Evolutionary conservation across 2,113 vertebrate species (phyloP), one percentile per base, ranked within the genome.

Genomic region (Caloenas nicobarica): DNA sequence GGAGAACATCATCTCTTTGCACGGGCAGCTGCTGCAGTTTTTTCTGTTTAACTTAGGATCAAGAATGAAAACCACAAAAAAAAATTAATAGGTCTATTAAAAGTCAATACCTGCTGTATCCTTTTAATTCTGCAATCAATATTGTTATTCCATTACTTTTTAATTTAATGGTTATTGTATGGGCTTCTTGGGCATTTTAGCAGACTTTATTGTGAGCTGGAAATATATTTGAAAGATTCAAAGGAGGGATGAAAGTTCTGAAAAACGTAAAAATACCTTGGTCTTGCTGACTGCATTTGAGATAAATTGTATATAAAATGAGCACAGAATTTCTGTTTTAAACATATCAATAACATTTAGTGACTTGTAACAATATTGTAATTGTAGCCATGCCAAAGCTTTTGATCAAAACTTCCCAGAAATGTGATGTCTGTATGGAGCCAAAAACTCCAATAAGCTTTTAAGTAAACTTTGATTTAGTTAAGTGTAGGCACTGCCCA

Each of bases 341-440:
- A 91, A 71, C 8, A 5, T 89, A 91, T 60, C 77, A 81, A 22
- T 88, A 95, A 62, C 61, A 57, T 81, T 91, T 56, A 84, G 69
- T 79, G 86, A 72, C 84, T 81, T 89, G 48, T 86, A 89, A 92
- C 91, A 95, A 81, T 93, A 92, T 93, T 97, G 42, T 88, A 96
- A 81, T 89, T 96, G 93, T 89, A 89, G 86, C 64, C 51, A 13
- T 33, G 94, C 94, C 92, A 95, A 74, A 56, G 12, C 84, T 95
- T 92, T 93, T 87, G 72, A 92, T 93, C 89, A 91, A 89, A 96
- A 92, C 34, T 96, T 96, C 95, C 95, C 94, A 95, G 92, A 97
- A 97, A 89, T 91, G 65, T 89, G 65, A 78, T 78, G 72, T 78
- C 76, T 60, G 4, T 51, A 8, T 48, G 44, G 78, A 93, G 86